Conservation (phyloP, 2,797 vertebrate species). For the Apogon talboti region DNA sequence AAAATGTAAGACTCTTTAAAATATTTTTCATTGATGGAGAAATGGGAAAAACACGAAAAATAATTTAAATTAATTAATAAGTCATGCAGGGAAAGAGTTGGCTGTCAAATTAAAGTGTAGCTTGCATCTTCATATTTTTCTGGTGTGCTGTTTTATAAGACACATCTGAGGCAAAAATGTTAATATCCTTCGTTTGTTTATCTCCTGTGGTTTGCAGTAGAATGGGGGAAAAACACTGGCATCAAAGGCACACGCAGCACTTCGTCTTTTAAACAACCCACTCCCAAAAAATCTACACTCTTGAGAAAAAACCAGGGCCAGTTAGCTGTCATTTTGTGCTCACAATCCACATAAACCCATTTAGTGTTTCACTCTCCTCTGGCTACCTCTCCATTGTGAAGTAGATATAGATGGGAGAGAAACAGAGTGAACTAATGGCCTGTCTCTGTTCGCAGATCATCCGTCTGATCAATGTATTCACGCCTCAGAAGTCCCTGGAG, state of each 20-base stretch:
- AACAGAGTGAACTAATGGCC: conserved; percentile 64
- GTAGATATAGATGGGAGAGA: conserved; percentile 49
- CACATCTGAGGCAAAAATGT: not conserved
- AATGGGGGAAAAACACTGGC: not conserved
- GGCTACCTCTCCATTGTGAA: conserved; percentile 35
- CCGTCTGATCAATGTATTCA: conserved; percentile 97
- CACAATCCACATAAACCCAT: conserved; percentile 15
- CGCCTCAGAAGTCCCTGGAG: conserved; percentile 97
- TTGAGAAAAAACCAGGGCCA: conserved; percentile 1
- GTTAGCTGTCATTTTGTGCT: conserved; percentile 24
- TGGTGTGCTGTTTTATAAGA: conserved; percentile 4
- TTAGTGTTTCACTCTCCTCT: conserved; percentile 20
- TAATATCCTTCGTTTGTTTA: conserved; percentile 1
- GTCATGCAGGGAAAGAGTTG: not conserved
- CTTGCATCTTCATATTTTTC: not conserved
- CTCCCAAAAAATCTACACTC: not conserved
- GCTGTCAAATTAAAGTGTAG: conserved; percentile 5
- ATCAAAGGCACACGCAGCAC: conserved; percentile 8
- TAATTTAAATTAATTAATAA: not conserved
- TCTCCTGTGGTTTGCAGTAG: conserved; percentile 3
- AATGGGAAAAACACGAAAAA: not conserved
- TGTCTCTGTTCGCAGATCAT: conserved; percentile 88
- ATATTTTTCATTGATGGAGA: not conserved
- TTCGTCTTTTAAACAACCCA: conserved; percentile 2
- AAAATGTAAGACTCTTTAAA: conserved; percentile 89